These are phyloP conservation scores for Seira sanloemensis DNA, from an alignment of 2,888 invertebrate genomes.

Conservation along the genomic window DNA sequence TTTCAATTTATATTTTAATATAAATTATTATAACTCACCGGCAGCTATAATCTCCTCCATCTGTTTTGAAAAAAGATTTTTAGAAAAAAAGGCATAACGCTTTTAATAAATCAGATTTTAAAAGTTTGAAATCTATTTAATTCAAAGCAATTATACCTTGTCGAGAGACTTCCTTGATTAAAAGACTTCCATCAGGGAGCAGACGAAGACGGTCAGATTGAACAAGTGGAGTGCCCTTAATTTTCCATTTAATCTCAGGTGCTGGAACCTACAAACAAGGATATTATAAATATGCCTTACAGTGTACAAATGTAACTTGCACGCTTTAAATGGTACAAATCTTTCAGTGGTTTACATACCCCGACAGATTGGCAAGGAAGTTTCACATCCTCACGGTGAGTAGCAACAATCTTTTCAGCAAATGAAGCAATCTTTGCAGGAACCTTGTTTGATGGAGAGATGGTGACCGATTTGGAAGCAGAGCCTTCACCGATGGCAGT, in stretches of 20 bases:
- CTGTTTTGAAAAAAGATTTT: too few species aligned
- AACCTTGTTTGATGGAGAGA: constrained; percentile 87
- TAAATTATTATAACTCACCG: too few species aligned
- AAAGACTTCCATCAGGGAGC: constrained; percentile 92
- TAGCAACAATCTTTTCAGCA: constrained; percentile 93
- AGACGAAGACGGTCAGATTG: constrained; percentile 89
- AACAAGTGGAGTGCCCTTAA: constrained; percentile 86
- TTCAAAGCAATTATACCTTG: constrained; percentile 82
- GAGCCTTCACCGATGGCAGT: constrained; percentile 96
- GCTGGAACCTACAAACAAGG: constrained; percentile 95
- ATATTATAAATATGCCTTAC: too few species aligned
- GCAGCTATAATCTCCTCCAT: neutral
- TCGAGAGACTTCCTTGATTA: constrained; percentile 91
- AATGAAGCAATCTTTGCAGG: constrained; percentile 97
- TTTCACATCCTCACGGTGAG: constrained; percentile 93
- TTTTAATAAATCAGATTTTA: too few species aligned
- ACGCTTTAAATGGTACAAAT: too few species aligned
- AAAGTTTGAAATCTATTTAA: neutral
- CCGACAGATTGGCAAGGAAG: constrained; percentile 95
- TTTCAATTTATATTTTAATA: too few species aligned
- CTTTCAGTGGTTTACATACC: too few species aligned
- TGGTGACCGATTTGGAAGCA: constrained; percentile 89
- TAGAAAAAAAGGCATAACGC: too few species aligned
- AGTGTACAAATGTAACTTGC: too few species aligned
- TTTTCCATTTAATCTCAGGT: constrained; percentile 92